Conservation (phyloP, 2,113 vertebrate genomes). For the Nesogale talazaci region DNA sequence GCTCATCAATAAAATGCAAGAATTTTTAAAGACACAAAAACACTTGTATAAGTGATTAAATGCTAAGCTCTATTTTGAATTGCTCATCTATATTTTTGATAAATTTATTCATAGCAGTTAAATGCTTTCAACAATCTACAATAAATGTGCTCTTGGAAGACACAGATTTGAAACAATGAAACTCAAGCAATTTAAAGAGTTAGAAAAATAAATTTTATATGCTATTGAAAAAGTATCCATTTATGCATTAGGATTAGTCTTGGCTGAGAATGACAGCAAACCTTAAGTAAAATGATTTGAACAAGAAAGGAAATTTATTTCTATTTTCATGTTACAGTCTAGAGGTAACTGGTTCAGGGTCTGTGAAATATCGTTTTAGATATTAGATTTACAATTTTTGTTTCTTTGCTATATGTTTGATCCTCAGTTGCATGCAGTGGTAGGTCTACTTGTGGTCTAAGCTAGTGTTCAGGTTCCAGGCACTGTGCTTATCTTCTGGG, state of each 20-base stretch:
- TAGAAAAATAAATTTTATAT: background rate
- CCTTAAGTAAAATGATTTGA: background rate
- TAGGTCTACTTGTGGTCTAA: background rate
- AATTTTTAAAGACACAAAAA: constrained; percentile 11
- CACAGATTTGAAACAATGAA: background rate
- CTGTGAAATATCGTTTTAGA: background rate
- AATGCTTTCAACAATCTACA: constrained; percentile 12
- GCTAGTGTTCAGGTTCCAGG: background rate
- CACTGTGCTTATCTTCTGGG: background rate
- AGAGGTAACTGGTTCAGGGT: background rate
- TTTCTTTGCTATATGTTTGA: background rate
- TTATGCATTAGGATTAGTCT: background rate
- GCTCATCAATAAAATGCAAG: constrained; percentile 11
- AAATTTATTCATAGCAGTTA: background rate
- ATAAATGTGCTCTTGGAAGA: constrained; percentile 11
- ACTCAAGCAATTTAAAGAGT: constrained; percentile 20
- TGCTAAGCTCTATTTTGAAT: background rate
- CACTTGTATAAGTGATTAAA: constrained; percentile 30
- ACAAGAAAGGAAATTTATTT: background rate
- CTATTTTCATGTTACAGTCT: constrained; percentile 11
- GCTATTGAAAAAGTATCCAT: background rate
- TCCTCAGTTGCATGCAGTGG: background rate
- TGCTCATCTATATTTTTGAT: background rate
- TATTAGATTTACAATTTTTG: background rate
- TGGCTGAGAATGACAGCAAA: constrained; percentile 13